Evolutionary conservation across 2,888 invertebrate genomes (phyloP), one percentile per base, ranked within the genome.

Genomic region (Hemithea aestivaria): DNA sequence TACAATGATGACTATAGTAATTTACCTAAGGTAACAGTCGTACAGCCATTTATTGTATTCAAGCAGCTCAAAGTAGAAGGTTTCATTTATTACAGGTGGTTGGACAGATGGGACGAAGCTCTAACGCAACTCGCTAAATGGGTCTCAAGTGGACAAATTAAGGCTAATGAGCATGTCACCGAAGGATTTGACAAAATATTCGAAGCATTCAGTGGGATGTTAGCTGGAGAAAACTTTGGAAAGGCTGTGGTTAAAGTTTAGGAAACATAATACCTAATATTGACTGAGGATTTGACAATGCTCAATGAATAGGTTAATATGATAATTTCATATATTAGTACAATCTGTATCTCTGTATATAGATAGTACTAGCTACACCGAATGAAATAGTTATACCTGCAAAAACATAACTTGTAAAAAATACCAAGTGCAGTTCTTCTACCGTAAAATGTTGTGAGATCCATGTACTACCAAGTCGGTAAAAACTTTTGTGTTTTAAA

Each of bases 171-270:
- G 72, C 91, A 92, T 1, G 66, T 91, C 0, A 91, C 91, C 0
- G 87, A 90, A 44, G 93, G 93, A 2, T 93, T 93, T 58, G 91
- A 92, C 34, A 91, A 92, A 29, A 78, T 91, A 66, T 90, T 89
- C 20, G 83, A 90, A 29, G 93, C 93, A 2, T 92, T 94, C 49
- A 68, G 89, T 24, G 91, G 89, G 9, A 88, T 93, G 83, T 71
- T 88, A 1, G 66, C 64, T 4, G 93, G 93, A 4, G 88, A 90
- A 26, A 93, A 92, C 62, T 65, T 70, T 10, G 93, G 93, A 10
- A 93, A 94, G 73, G 91, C 92, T 29, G 79, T 93, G 46, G 88
- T 93, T 25, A 89, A 90, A 76, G 87, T 84, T 10, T 90, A 71
- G n/a, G n/a, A n/a, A n/a, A n/a, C n/a, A n/a, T n/a, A n/a, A n/a